These are phyloP conservation scores for Daktulosphaira vitifoliae DNA, from an alignment of 1,140 invertebrate species.

Conservation along the genomic window DNA sequence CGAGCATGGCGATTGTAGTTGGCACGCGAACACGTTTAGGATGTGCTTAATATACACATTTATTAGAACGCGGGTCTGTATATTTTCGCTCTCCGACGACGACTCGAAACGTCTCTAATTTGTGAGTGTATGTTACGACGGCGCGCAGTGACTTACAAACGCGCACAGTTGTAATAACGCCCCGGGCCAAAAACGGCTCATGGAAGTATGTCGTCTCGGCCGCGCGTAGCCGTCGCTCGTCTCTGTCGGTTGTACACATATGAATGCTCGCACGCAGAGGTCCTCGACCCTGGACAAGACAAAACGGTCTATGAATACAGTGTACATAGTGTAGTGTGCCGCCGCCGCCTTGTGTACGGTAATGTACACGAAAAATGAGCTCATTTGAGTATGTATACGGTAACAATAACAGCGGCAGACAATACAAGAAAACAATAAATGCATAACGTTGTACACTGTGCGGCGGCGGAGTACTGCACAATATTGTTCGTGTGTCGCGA, in stretches of 20 bases:
- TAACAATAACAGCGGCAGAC: background rate
- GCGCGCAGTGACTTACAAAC: background rate
- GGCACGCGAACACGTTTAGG: no score
- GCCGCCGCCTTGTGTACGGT: no score
- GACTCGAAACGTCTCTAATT: constrained; percentile 15
- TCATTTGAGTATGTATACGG: background rate
- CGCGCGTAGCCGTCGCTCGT: background rate
- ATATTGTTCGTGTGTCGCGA: background rate
- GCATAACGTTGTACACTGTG: background rate
- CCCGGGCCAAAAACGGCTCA: no score
- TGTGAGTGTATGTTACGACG: background rate
- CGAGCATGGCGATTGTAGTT: no score
- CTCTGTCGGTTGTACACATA: background rate
- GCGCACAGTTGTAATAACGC: background rate
- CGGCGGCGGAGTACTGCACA: no score
- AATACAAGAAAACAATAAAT: constrained; percentile 22
- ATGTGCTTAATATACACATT: no score
- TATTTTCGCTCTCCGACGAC: no score
- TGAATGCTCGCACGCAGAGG: background rate
- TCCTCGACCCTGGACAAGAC: constrained; percentile 27
- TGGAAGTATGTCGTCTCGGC: background rate
- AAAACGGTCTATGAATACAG: constrained; percentile 15
- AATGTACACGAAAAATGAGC: background rate
- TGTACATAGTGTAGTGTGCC: no score
- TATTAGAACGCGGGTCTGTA: no score